These are phyloP conservation scores for Xenopus borealis DNA, from an alignment of 2,113 vertebrate genomes.

Conservation along the genomic window DNA sequence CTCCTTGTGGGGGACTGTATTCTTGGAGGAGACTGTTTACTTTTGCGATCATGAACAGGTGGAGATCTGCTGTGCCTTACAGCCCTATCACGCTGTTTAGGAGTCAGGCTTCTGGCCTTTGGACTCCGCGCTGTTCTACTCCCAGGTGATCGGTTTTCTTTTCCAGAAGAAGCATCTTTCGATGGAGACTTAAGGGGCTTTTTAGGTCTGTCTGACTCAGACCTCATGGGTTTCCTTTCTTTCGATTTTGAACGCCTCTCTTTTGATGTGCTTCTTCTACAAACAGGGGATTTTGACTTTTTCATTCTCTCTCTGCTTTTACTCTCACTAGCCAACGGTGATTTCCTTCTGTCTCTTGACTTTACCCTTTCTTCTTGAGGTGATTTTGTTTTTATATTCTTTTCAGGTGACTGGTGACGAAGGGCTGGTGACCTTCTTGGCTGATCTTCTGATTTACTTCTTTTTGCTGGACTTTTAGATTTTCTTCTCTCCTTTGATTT, in stretches of 20 bases:
- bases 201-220: constrained; percentile 81
- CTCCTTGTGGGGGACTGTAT: constrained; percentile 77
- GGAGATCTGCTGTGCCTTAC: constrained; percentile 70
- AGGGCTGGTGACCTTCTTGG: constrained; percentile 68
- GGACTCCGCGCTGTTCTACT: constrained; percentile 72
- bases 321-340: constrained; percentile 68
- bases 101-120: constrained; percentile 82
- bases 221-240: constrained; percentile 74
- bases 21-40: constrained; percentile 84
- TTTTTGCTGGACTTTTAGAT: constrained; percentile 77
- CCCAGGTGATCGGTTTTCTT: constrained; percentile 91
- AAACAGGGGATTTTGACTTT: constrained; percentile 75
- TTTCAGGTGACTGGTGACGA: constrained; percentile 71
- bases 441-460: constrained; percentile 78
- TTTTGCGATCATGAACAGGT: constrained; percentile 65
- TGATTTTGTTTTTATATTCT: constrained; percentile 68
- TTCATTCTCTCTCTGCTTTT: constrained; percentile 76
- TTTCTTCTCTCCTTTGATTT: constrained; percentile 84
- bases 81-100: constrained; percentile 73
- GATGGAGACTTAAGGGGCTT: constrained; percentile 90
- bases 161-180: constrained; percentile 94
- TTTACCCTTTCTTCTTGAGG: constrained; percentile 63
- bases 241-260: constrained; percentile 76
- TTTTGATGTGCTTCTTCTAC: constrained; percentile 72
- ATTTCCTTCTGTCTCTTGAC: constrained; percentile 71